A percentile compares a stretch with the other conserved stretches of the same genome.
Conservation (phyloP, 2,797 vertebrate species). For the Hyperoplus lanceolatus region DNA sequence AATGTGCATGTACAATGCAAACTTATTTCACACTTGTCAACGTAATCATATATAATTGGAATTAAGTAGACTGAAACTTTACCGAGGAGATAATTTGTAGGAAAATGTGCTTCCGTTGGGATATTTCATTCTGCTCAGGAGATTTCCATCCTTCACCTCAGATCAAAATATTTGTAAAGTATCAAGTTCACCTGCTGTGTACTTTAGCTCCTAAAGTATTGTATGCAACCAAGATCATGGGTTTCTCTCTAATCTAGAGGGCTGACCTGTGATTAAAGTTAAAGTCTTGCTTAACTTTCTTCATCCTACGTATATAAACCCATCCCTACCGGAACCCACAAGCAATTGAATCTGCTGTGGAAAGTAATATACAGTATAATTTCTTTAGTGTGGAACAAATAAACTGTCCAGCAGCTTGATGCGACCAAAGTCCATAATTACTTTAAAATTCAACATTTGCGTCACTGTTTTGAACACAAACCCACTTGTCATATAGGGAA, state of each 20-base stretch:
- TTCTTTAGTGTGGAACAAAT: neutral
- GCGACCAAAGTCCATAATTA: neutral
- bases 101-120: neutral
- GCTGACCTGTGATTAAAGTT: conserved; percentile 38
- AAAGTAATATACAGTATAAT: neutral
- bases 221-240: neutral
- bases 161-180: conserved; percentile 7
- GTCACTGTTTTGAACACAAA: neutral
- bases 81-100: neutral
- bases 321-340: neutral
- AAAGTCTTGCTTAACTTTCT: conserved; percentile 3
- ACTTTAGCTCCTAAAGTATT: conserved; percentile 20
- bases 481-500: neutral
- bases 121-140: neutral
- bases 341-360: neutral
- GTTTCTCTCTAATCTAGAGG: neutral
- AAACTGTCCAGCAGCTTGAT: neutral
- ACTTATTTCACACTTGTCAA: neutral
- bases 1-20: too few relatives aligned
- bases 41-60: too few relatives aligned
- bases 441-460: neutral
- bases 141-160: neutral
- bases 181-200: neutral
- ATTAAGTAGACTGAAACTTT: neutral
- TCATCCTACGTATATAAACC: neutral